Evolutionary conservation across 2,113 vertebrate genomes (phyloP).

Genomic region (Poicephalus gulielmi): DNA sequence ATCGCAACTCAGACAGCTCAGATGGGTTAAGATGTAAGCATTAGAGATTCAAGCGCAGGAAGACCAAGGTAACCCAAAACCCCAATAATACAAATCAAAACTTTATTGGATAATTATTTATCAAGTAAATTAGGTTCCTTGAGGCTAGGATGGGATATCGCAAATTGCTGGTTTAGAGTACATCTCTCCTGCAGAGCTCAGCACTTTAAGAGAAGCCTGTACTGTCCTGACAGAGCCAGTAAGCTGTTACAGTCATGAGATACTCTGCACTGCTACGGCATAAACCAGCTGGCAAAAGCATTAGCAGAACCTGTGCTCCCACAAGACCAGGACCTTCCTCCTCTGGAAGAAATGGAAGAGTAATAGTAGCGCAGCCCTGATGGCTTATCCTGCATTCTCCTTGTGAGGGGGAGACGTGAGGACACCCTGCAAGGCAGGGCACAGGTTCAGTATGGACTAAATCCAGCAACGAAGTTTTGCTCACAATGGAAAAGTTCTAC

Average conservation of each 20-base stretch:
- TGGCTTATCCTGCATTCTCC: background rate
- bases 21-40: slow-evolving; percentile 11
- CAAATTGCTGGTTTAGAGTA: background rate
- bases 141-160: background rate
- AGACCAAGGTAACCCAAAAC: background rate
- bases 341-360: background rate
- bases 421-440: background rate
- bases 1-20: background rate
- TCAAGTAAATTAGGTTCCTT: background rate
- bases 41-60: background rate
- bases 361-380: background rate
- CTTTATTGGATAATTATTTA: background rate
- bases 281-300: background rate
- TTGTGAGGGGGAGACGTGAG: background rate
- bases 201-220: background rate
- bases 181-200: background rate
- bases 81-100: background rate
- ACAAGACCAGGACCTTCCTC: background rate
- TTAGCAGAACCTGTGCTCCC: background rate
- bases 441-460: background rate
- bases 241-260: background rate
- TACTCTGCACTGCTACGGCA: background rate
- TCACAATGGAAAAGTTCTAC: background rate
- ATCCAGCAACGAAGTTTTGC: background rate
- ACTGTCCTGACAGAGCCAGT: background rate